Conservation (phyloP, 1,140 invertebrate species). For the Anastrepha ludens region DNA sequence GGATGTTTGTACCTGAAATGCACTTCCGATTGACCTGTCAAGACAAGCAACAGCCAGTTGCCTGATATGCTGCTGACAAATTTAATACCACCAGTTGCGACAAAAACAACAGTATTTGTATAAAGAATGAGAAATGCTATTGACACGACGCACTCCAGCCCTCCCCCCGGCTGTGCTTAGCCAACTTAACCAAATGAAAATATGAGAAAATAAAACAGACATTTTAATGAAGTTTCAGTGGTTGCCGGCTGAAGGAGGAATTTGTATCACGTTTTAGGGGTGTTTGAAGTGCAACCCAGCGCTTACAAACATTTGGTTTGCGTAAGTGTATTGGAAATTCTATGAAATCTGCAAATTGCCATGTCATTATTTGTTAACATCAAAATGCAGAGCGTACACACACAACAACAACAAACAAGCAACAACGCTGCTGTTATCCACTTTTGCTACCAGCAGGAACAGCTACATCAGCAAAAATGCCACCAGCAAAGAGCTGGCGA, state of each 20-base stretch:
- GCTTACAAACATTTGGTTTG: background rate
- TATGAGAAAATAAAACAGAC: slow-evolving; percentile 48
- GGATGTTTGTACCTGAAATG: background rate
- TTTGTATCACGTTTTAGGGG: slow-evolving; percentile 15
- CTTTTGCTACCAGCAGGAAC: slow-evolving; percentile 18
- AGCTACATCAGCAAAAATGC: slow-evolving; percentile 50
- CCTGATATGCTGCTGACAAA: slow-evolving; percentile 48
- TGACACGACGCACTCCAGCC: slow-evolving; percentile 7
- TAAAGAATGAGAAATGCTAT: background rate
- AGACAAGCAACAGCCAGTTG: slow-evolving; percentile 48
- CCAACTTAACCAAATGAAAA: slow-evolving; percentile 21
- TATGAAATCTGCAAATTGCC: slow-evolving; percentile 74
- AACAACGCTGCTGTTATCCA: slow-evolving; percentile 5
- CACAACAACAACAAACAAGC: background rate
- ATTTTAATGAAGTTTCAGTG: slow-evolving; percentile 51
- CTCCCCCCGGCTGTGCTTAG: background rate
- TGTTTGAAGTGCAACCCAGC: background rate
- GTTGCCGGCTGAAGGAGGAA: slow-evolving; percentile 17
- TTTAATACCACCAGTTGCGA: slow-evolving; percentile 48
- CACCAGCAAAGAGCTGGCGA: slow-evolving; percentile 56
- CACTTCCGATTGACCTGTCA: slow-evolving; percentile 42
- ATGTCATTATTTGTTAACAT: slow-evolving; percentile 74
- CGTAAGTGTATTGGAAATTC: slow-evolving; percentile 59
- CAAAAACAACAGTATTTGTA: background rate
- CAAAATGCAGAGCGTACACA: slow-evolving; percentile 62